Conservation (phyloP, 2,888 invertebrate species). For the Sepioteuthis lessoniana region DNA sequence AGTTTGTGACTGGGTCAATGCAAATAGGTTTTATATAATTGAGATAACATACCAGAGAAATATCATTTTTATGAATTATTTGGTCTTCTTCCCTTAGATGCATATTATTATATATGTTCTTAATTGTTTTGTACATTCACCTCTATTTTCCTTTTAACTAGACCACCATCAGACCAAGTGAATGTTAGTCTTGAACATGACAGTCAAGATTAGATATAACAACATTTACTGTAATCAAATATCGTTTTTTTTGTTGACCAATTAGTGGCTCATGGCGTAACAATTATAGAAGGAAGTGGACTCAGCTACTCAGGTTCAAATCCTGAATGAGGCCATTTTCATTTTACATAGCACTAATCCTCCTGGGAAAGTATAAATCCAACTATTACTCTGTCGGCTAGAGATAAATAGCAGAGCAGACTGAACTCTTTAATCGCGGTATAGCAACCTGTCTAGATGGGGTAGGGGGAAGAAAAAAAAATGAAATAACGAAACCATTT, state of each 20-base stretch:
- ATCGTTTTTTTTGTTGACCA: background rate
- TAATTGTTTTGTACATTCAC: background rate
- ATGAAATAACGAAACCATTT: no score
- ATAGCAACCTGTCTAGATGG: no score
- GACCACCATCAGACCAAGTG: background rate
- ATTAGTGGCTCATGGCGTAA: background rate
- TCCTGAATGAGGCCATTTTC: no score
- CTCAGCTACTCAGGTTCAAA: no score
- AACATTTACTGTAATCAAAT: background rate
- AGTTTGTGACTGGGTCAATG: background rate
- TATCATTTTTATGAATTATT: background rate
- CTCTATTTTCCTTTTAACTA: background rate
- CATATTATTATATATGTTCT: background rate
- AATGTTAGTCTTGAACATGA: background rate
- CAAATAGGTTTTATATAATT: background rate
- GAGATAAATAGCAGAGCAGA: no score
- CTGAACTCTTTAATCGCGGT: no score
- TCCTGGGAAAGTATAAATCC: no score
- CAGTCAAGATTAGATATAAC: background rate
- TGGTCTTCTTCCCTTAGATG: background rate
- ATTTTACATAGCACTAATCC: no score
- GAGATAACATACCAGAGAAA: background rate
- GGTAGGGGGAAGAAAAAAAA: no score
- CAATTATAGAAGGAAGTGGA: no score
- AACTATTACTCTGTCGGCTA: no score